Evolutionary conservation across 1,140 invertebrate genomes (phyloP).

Genomic region (Ceratina australensis): DNA sequence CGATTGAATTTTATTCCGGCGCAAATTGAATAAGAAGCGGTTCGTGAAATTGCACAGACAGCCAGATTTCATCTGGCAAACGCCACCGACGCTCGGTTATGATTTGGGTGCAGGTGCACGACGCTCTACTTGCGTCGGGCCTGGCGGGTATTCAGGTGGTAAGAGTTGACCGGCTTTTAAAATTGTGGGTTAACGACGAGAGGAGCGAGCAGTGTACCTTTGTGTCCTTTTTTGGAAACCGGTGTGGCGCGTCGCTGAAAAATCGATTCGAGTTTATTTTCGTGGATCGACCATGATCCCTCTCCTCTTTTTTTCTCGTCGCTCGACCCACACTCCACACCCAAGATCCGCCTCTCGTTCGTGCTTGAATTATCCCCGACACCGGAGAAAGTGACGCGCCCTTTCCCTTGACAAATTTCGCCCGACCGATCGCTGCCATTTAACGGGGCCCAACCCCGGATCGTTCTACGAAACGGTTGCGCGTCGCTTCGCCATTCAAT

Average conservation of each 20-base stretch:
- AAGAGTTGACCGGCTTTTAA: constrained; percentile 59
- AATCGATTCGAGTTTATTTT: constrained; percentile 51
- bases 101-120: background rate
- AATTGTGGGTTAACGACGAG: constrained; percentile 55
- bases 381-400: constrained; percentile 34
- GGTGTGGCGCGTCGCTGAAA: constrained; percentile 11
- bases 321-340: background rate
- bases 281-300: background rate
- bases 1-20: too few species aligned
- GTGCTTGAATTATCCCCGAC: constrained; percentile 18
- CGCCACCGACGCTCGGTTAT: background rate
- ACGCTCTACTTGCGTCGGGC: constrained; percentile 27
- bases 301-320: background rate
- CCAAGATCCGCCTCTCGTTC: background rate
- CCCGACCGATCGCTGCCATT: background rate
- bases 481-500: background rate
- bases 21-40: too few species aligned
- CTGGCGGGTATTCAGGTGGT: constrained; percentile 29
- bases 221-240: constrained; percentile 61
- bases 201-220: constrained; percentile 31
- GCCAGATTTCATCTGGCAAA: too few species aligned
- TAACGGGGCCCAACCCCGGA: background rate
- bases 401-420: constrained; percentile 30
- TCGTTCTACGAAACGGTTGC: background rate
- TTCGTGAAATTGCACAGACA: too few species aligned